These are phyloP conservation scores for Wiebesia pumilae DNA, from an alignment of 1,140 invertebrate genomes.

Conservation along the genomic window DNA sequence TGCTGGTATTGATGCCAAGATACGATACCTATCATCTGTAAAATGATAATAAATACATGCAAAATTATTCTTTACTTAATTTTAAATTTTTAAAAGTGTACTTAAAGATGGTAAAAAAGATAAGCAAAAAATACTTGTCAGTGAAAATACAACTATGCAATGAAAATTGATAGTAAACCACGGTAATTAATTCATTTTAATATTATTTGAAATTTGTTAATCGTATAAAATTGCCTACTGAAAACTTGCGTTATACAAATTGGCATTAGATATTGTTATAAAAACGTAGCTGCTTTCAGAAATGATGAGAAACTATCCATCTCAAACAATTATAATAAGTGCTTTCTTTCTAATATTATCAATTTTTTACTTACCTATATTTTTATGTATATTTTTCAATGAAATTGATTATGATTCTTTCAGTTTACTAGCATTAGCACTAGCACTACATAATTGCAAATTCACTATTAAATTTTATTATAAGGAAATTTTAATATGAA, in stretches of 20 bases:
- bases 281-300: no score
- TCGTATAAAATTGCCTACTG: no score
- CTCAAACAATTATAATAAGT: no score
- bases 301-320: no score
- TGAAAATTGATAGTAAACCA: constrained; percentile 19
- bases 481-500: not conserved
- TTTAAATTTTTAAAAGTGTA: not conserved
- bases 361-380: not conserved
- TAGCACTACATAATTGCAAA: constrained; percentile 14
- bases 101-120: not conserved
- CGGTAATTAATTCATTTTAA: no score
- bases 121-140: not conserved
- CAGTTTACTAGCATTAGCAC: not conserved
- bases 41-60: constrained; percentile 66
- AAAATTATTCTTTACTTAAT: constrained; percentile 26
- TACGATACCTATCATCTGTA: constrained; percentile 82
- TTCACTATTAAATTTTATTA: constrained; percentile 9
- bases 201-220: no score
- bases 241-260: no score
- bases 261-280: no score
- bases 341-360: not conserved
- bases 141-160: not conserved
- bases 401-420: not conserved
- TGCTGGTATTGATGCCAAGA: constrained; percentile 83
- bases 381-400: not conserved